Percentiles rank a stretch among this genome's conserved stretches.
phyloP scores from a whole-genome alignment of 2,797 vertebrate genomes.

The Molossus molossus region DNA sequence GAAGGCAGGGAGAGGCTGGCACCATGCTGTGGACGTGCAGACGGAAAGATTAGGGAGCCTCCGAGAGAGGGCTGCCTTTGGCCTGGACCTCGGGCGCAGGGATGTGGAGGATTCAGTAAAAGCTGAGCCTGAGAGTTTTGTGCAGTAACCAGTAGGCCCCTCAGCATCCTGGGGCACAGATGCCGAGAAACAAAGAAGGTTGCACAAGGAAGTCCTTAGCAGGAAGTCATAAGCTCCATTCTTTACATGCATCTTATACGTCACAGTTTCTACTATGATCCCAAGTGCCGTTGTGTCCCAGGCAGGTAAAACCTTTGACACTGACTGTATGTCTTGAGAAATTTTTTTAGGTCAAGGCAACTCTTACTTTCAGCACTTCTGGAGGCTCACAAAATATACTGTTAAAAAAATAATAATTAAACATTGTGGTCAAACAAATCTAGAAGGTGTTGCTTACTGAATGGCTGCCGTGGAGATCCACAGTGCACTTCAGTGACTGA shows the following conservation, averaged over 20 bases:
- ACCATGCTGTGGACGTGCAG: neutral
- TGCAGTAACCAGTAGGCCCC: fast-evolving
- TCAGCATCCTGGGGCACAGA: neutral
- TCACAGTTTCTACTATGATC: neutral
- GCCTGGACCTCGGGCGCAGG: too few species aligned
- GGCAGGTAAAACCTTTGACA: slow-evolving; percentile 13
- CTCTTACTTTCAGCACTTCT: neutral
- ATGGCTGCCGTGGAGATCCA: neutral
- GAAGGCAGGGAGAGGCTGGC: neutral
- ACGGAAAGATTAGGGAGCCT: neutral
- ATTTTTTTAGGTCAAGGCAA: neutral
- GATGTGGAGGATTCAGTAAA: neutral
- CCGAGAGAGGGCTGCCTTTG: too few species aligned
- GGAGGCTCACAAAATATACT: neutral
- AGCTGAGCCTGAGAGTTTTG: neutral
- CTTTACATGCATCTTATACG: neutral
- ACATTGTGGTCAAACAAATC: neutral
- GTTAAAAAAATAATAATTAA: neutral
- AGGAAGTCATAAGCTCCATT: neutral
- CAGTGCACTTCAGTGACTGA: neutral
- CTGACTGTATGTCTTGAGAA: neutral
- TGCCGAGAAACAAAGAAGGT: neutral
- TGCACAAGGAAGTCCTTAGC: neutral
- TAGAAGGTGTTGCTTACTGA: neutral
- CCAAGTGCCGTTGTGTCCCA: neutral